Evolutionary conservation across 2,888 invertebrate genomes (phyloP).

Genomic region (Pollenia angustigena): DNA sequence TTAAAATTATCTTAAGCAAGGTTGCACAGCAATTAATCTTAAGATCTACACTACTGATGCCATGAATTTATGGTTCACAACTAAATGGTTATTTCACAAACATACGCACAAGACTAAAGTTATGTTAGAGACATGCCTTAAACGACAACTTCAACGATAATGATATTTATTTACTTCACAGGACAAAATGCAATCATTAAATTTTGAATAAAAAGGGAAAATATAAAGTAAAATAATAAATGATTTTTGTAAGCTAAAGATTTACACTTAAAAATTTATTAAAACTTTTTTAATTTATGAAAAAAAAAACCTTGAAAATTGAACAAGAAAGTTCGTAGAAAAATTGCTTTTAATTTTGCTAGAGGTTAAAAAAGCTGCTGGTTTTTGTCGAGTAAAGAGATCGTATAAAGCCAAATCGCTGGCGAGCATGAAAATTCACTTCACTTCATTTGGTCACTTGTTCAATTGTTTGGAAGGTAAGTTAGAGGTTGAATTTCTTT

Average conservation of each 20-base stretch:
- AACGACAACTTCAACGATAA: conserved; percentile 65
- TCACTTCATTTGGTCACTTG: too few relatives aligned
- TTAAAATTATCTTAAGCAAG: conserved; percentile 69
- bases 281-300: conserved; percentile 8
- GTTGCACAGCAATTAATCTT: conserved; percentile 69
- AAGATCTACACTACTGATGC: conserved; percentile 68
- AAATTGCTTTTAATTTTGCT: too few relatives aligned
- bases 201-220: background rate
- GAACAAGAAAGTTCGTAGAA: background rate
- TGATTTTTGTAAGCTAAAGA: conserved; percentile 24
- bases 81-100: conserved; percentile 9
- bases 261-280: background rate
- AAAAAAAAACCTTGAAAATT: background rate
- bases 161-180: conserved; percentile 64
- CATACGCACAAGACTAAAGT: conserved; percentile 23
- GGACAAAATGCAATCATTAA: conserved; percentile 40
- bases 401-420: too few relatives aligned
- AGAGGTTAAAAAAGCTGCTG: conserved; percentile 2
- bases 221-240: conserved; percentile 2
- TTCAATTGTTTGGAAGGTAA: too few relatives aligned
- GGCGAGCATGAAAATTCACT: too few relatives aligned
- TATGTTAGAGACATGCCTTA: conserved; percentile 47
- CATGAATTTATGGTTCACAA: conserved; percentile 47
- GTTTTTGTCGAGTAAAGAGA: background rate
- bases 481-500: too few relatives aligned